Conservation (phyloP, 2,888 invertebrate species). For the Mesorhabditis sp. region DNA sequence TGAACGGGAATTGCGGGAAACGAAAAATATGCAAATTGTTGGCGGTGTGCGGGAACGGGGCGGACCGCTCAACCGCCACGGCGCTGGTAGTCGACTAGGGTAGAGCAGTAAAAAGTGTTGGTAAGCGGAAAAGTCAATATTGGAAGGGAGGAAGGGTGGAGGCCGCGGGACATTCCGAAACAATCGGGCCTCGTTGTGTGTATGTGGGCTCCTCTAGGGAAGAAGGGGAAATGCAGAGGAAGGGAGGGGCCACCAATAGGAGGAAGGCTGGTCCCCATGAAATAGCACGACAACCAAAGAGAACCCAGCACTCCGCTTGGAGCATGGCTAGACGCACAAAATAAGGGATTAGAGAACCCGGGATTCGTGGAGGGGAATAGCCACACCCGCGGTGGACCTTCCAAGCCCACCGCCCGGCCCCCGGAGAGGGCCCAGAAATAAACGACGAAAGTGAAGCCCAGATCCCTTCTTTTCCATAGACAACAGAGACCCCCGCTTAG, state of each 20-base stretch:
- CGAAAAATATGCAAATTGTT: not conserved
- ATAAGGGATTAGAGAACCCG: no score
- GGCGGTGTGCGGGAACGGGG: not conserved
- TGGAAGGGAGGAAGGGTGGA: not conserved
- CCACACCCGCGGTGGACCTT: no score
- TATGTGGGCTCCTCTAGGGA: not conserved
- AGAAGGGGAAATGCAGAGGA: not conserved
- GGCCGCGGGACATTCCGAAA: slow-evolving; percentile 1
- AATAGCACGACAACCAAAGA: no score
- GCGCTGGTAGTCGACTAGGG: not conserved
- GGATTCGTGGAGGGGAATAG: no score
- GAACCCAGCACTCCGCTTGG: no score
- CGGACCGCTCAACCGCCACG: not conserved
- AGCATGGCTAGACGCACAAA: no score
- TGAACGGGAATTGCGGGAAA: not conserved
- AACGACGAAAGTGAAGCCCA: no score
- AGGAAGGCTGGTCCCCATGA: no score
- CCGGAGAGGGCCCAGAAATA: no score
- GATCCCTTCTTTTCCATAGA: no score
- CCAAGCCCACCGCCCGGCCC: no score
- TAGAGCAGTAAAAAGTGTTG: not conserved
- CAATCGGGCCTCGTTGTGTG: not conserved
- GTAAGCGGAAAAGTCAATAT: slow-evolving; percentile 6
- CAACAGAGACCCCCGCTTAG: no score
- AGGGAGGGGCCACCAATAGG: not conserved